phyloP scores from a whole-genome alignment of 2,797 vertebrate genomes.

The Pyrocephalus nanus region DNA sequence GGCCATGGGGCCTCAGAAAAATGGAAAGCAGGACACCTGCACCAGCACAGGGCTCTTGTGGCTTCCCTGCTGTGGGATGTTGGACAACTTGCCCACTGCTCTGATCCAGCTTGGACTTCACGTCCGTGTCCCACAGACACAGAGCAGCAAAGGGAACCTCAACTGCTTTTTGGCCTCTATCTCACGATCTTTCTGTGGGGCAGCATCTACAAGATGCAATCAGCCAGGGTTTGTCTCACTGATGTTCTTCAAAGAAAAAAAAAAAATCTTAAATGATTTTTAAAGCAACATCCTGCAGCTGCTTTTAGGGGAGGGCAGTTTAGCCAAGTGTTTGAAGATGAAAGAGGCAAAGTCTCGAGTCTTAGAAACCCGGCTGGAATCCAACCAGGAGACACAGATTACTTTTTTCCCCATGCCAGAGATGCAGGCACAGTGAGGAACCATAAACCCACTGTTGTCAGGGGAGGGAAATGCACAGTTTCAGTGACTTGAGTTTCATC shows the following conservation, averaged over 20 bases:
- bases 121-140: accelerated
- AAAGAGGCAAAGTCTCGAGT: neutral
- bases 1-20: neutral
- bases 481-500: neutral
- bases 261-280: neutral
- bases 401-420: neutral
- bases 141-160: neutral
- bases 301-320: neutral
- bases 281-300: neutral
- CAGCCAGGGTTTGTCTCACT: neutral
- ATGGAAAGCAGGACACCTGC: neutral
- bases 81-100: neutral
- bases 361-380: neutral
- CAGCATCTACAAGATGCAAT: neutral
- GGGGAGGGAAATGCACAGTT: neutral
- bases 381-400: neutral
- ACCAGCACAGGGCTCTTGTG: neutral
- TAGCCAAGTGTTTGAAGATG: neutral
- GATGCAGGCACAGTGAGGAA: neutral
- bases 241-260: neutral
- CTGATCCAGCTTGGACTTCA: neutral
- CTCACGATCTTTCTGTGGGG: neutral
- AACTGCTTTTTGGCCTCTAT: neutral
- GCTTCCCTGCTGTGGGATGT: neutral
- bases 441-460: neutral